Conservation (phyloP, 2,113 vertebrate species). For the Pterophyllum scalare region DNA sequence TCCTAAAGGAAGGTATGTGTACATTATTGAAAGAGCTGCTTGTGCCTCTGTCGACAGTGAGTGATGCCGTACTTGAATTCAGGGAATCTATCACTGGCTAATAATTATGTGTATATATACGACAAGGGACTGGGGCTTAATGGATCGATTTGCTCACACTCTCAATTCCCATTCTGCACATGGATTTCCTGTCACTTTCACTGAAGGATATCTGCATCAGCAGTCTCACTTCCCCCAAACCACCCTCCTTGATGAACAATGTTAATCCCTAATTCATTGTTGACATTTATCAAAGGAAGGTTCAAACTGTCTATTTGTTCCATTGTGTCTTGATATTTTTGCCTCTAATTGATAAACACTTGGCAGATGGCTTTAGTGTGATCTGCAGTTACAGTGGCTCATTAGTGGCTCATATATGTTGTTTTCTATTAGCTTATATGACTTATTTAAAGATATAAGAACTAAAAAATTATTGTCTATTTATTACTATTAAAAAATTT, state of each 20-base stretch:
- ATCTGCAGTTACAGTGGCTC: neutral
- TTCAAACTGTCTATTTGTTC: slow-evolving; percentile 25
- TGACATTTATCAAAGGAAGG: slow-evolving; percentile 60
- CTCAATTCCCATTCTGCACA: slow-evolving; percentile 58
- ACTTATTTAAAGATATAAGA: no score
- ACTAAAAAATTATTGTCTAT: no score
- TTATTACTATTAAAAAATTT: no score
- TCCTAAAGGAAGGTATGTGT: slow-evolving; percentile 23
- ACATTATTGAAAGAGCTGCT: slow-evolving; percentile 56
- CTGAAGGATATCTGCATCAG: slow-evolving; percentile 62
- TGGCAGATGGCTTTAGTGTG: neutral
- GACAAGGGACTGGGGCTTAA: slow-evolving; percentile 58
- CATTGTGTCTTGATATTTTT: neutral
- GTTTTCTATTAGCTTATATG: no score
- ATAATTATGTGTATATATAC: slow-evolving; percentile 78
- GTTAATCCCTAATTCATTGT: slow-evolving; percentile 35
- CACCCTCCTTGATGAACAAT: neutral
- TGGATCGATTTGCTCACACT: slow-evolving; percentile 67
- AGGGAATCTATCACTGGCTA: slow-evolving; percentile 70
- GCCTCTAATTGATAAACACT: neutral
- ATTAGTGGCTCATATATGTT: neutral
- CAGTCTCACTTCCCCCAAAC: slow-evolving; percentile 1
- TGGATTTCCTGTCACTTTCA: slow-evolving; percentile 76
- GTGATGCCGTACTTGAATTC: slow-evolving; percentile 49
- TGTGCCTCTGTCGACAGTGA: slow-evolving; percentile 52